Conservation (phyloP, 1,140 invertebrate species). For the Dryas iulia region DNA sequence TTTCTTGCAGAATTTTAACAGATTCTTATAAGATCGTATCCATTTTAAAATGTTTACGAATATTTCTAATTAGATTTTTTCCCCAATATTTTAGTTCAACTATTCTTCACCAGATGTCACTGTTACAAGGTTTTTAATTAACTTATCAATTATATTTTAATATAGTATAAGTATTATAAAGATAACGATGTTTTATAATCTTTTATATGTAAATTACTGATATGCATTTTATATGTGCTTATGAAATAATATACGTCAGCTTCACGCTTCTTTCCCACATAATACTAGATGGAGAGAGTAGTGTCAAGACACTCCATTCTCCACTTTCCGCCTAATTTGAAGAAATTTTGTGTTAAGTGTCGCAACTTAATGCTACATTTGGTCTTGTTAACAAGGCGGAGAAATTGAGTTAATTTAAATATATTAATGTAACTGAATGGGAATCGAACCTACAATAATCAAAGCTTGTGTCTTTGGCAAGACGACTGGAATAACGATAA, state of each 20-base stretch:
- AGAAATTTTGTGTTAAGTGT: no score
- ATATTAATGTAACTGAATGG: no score
- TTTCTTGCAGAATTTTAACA: not conserved
- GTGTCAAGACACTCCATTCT: no score
- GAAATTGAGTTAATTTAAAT: no score
- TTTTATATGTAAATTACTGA: not conserved
- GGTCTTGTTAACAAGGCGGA: no score
- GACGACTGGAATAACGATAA: no score
- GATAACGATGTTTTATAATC: conserved; percentile 4
- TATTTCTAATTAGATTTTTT: conserved; percentile 19
- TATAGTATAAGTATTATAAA: not conserved
- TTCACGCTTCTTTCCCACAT: no score
- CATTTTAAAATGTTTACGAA: not conserved
- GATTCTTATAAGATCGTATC: not conserved
- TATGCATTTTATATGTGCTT: not conserved
- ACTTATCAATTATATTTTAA: conserved; percentile 8
- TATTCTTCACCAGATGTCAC: conserved; percentile 27
- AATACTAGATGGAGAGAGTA: no score
- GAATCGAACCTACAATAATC: no score
- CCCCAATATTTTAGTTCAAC: not conserved
- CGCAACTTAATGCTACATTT: no score
- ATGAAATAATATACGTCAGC: not conserved
- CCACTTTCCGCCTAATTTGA: no score
- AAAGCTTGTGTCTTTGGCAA: no score
- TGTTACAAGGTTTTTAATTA: conserved; percentile 5